Percentiles rank a stretch among this genome's conserved stretches.
Conservation (phyloP, 2,888 invertebrate genomes). For the Endomychus coccineus region DNA sequence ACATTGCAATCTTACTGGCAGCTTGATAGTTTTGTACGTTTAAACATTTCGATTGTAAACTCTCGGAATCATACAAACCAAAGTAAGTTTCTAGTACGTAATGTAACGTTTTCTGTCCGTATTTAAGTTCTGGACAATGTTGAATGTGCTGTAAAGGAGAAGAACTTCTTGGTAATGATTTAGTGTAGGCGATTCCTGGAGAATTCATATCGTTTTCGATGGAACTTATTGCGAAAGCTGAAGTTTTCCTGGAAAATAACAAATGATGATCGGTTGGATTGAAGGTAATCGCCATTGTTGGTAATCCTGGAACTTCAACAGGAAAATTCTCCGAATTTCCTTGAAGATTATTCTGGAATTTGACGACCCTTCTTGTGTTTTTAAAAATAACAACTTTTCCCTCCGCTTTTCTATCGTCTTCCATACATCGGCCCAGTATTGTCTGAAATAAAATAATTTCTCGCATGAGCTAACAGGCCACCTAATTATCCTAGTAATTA, state of each 20-base stretch:
- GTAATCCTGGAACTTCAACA: conserved; percentile 41
- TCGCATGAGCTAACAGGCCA: too few species aligned
- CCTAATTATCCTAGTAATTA: too few species aligned
- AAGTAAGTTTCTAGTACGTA: conserved; percentile 39
- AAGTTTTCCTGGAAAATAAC: conserved; percentile 29
- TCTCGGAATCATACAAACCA: conserved; percentile 41
- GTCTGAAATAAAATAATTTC: conserved; percentile 42
- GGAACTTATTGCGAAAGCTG: conserved; percentile 27
- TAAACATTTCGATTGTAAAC: conserved; percentile 36
- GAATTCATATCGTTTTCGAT: conserved; percentile 24
- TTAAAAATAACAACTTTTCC: conserved; percentile 59
- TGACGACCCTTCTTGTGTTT: conserved; percentile 64
- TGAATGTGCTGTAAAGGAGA: conserved; percentile 25
- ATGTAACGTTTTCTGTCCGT: conserved; percentile 40
- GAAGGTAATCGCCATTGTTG: conserved; percentile 41
- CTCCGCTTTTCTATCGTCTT: conserved; percentile 52
- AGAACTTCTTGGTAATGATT: conserved; percentile 25
- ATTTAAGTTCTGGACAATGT: conserved; percentile 25
- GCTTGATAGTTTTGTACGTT: conserved; percentile 40
- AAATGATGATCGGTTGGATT: conserved; percentile 34
- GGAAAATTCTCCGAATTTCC: conserved; percentile 36
- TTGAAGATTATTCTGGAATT: conserved; percentile 49
- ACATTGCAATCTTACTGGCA: conserved; percentile 40
- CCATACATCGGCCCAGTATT: conserved; percentile 47
- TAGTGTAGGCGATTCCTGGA: conserved; percentile 10